A percentile compares a stretch with the other conserved stretches of the same genome.
Evolutionary conservation across 2,113 vertebrate species (phyloP).

Genomic region (Protobothrops mucrosquamatus): DNA sequence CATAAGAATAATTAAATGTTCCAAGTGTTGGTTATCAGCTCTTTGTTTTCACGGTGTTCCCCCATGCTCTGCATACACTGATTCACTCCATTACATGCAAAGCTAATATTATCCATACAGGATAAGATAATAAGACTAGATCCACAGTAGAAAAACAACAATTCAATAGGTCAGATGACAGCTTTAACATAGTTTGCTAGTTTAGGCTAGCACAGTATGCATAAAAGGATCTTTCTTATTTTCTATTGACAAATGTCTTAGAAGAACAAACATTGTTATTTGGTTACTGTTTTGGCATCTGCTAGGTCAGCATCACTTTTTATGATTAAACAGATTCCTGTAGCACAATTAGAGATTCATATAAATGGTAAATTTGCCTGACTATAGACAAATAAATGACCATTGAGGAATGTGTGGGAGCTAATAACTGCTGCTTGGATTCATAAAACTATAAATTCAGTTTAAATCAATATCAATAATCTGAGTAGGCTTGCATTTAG

Average conservation of each 20-base stretch:
- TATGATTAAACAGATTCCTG: neutral
- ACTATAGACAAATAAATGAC: neutral
- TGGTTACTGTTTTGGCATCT: neutral
- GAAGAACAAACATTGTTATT: neutral
- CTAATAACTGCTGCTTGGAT: neutral
- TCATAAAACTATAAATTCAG: neutral
- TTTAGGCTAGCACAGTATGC: neutral
- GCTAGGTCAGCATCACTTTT: neutral
- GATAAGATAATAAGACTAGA: neutral
- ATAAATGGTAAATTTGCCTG: neutral
- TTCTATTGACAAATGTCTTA: neutral
- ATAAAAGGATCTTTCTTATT: neutral
- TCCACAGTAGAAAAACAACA: neutral
- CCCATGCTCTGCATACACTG: neutral
- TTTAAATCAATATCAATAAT: neutral
- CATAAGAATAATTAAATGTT: constrained; percentile 8
- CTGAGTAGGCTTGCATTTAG: neutral
- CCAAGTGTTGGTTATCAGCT: neutral
- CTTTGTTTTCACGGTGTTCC: neutral
- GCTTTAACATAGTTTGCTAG: neutral
- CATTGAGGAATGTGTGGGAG: neutral
- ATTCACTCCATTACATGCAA: neutral
- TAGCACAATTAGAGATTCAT: neutral
- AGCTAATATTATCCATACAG: neutral
- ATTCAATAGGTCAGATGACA: neutral